A percentile compares a stretch with the other conserved stretches of the same genome.
Evolutionary conservation across 2,797 vertebrate genomes (phyloP).

Genomic region (Eulemur albifrons): DNA sequence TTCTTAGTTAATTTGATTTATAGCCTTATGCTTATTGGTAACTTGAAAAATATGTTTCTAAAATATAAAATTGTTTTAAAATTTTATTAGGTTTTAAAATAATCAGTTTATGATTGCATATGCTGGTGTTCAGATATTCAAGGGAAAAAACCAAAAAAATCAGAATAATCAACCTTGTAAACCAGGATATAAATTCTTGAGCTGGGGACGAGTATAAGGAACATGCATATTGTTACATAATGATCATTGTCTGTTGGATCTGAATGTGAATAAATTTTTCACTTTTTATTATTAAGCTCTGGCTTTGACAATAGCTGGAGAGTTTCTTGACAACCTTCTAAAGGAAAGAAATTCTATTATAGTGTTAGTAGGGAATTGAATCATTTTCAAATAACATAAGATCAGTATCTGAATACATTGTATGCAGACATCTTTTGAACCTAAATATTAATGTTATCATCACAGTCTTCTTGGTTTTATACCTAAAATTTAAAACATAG

Average conservation of each 20-base stretch:
- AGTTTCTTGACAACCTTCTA: not conserved
- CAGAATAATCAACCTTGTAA: not conserved
- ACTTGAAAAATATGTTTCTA: slow-evolving; percentile 17
- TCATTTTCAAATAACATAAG: not conserved
- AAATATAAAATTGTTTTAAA: slow-evolving; percentile 37
- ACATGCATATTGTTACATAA: not conserved
- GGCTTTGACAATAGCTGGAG: not conserved
- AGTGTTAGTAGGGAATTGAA: not conserved
- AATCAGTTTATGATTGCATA: not conserved
- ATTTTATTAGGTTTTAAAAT: slow-evolving; percentile 21
- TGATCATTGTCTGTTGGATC: not conserved
- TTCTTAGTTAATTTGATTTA: slow-evolving; percentile 41
- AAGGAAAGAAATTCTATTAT: not conserved
- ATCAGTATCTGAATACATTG: not conserved
- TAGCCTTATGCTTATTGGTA: not conserved
- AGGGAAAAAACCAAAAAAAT: slow-evolving; percentile 26
- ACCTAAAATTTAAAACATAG: not conserved
- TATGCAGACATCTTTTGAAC: not conserved
- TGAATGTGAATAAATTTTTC: slow-evolving; percentile 5
- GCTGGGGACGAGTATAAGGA: not conserved
- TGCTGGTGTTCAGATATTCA: not conserved
- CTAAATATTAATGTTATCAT: not conserved
- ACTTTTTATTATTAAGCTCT: slow-evolving; percentile 15
- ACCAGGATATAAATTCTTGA: not conserved
- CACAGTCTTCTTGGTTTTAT: not conserved